Conservation (phyloP, 2,113 vertebrate genomes). For the Polypterus bichir region DNA sequence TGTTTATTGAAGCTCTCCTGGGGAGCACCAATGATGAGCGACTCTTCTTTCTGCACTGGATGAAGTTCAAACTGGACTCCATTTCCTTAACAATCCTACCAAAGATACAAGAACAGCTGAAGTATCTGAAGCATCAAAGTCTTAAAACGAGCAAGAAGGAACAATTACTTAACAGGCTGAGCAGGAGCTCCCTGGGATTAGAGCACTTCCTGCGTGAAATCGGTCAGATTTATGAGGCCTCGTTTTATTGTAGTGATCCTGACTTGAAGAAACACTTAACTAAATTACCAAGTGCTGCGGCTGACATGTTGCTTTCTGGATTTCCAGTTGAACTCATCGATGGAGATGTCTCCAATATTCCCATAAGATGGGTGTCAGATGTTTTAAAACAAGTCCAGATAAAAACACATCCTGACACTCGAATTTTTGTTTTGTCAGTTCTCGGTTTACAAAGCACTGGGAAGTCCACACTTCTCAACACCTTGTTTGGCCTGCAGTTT, state of each 20-base stretch:
- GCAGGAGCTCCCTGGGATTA: conserved; percentile 36
- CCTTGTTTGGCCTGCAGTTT: conserved; percentile 49
- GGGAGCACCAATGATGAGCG: conserved; percentile 28
- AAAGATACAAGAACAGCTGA: no score
- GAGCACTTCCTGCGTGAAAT: conserved; percentile 44
- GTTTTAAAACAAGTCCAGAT: conserved; percentile 31
- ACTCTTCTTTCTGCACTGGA: conserved; percentile 46
- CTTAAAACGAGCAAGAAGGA: no score
- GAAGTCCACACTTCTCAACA: conserved; percentile 50
- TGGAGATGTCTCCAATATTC: conserved; percentile 30
- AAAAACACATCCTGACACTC: conserved; percentile 23
- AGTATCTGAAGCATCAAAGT: no score
- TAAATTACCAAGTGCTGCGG: conserved; percentile 21
- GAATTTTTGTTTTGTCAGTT: conserved; percentile 32
- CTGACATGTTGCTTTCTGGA: conserved; percentile 35
- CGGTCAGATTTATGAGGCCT: conserved; percentile 35
- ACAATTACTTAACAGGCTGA: conserved; percentile 23
- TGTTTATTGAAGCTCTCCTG: conserved; percentile 35
- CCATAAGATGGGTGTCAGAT: conserved; percentile 37
- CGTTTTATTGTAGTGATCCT: conserved; percentile 18
- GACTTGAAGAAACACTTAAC: conserved; percentile 15
- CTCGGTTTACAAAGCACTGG: conserved; percentile 39
- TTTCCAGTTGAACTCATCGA: conserved; percentile 40
- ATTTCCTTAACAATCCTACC: conserved; percentile 18
- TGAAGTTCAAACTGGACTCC: conserved; percentile 43